A percentile compares a stretch with the other conserved stretches of the same genome.
Evolutionary conservation across 2,113 vertebrate species (phyloP).

Genomic region (Phainopepla nitens): DNA sequence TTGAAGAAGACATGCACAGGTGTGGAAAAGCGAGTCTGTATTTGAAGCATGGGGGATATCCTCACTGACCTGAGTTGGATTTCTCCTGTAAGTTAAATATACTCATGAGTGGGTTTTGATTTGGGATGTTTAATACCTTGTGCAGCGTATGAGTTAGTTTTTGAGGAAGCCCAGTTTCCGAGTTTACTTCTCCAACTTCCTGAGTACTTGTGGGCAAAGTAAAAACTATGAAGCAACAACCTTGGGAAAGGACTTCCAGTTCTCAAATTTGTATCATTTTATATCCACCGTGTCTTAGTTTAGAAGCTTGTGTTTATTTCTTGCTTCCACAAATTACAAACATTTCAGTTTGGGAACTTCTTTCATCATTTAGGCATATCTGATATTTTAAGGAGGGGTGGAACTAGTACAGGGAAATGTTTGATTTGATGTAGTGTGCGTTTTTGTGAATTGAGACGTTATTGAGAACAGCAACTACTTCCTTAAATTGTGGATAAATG

Average conservation of each 20-base stretch:
- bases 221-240: background rate
- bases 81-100: background rate
- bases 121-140: background rate
- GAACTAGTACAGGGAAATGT: background rate
- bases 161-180: background rate
- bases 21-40: background rate
- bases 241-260: background rate
- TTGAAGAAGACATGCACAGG: background rate
- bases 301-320: background rate
- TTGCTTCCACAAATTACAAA: background rate
- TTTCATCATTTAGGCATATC: background rate
- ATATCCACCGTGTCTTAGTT: background rate
- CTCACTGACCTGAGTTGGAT: background rate
- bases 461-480: background rate
- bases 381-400: background rate
- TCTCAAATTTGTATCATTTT: background rate
- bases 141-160: background rate
- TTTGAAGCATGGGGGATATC: background rate
- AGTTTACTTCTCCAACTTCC: background rate
- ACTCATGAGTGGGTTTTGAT: background rate
- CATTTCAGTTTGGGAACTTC: background rate
- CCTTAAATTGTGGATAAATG: background rate
- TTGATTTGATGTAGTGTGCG: background rate
- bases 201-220: background rate
- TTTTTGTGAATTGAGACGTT: background rate